Base-by-base conservation (phyloP, 2,888 invertebrate genomes). In the Agriopis aurantiaria region DNA sequence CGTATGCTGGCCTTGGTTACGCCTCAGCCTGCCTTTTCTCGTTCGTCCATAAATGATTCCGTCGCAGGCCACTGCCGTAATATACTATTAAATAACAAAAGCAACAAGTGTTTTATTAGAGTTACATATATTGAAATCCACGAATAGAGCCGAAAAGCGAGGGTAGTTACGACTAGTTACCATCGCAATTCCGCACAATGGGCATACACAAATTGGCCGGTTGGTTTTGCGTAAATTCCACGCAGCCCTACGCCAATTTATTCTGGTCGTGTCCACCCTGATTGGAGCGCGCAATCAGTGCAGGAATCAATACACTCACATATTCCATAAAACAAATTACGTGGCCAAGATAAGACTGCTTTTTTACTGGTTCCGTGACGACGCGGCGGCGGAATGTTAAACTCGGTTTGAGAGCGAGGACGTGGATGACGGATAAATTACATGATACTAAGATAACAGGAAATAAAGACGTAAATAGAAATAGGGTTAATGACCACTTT, bases 211-310 rank as follows among this genome's bases (percentile, higher is more conserved):
- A 79, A 82, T 80, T 78, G 79, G 70, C 75, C 72, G 69, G 78
- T 77, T 79, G 75, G 76, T 77, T 80, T 71, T 71, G 75, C 74
- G 79, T 84, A 80, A 78, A 76, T 70, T 75, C 69, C 71, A 61
- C 72, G 46, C 52, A 48, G 46, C 57, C 55, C 65, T 61, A 43
- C 72, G 73, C 68, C 72, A 76, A 78, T 67, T 58, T 81, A 82
- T 82, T 82, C 82, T 67, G 75, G 78, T 77, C 80, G 81, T 82
- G 81, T 83, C 74, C 80, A 71, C 73, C 74, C 79, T 82, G 83
- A 82, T 82, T 85, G 82, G 79, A 75, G 74, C 74, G 77, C 72
- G 71, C 80, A 85, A 83, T 82, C 82, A 83, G 72, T 68, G 71
- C 70, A 64, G 52, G 73, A 77, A 85, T 82, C 80, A 74, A 82